Evolutionary conservation across 2,797 vertebrate species (phyloP).

Genomic region (Lepus townsendii): DNA sequence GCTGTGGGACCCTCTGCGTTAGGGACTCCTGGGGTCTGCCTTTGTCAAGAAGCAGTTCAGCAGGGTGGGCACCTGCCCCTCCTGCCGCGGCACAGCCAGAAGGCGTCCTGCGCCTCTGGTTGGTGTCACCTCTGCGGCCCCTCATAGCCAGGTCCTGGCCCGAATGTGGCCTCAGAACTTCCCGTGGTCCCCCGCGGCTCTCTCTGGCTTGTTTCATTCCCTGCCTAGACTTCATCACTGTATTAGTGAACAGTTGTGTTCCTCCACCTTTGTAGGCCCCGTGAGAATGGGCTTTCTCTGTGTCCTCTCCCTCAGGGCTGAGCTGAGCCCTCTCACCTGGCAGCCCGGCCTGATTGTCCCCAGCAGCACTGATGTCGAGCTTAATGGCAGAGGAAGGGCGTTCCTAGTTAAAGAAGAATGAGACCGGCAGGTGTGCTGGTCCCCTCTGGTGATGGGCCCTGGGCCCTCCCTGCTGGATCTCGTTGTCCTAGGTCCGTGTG

Average conservation of each 20-base stretch:
- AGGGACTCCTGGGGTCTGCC: background rate
- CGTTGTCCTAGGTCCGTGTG: too few relatives aligned
- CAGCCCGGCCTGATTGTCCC: slow-evolving; percentile 21
- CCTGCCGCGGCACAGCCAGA: too few relatives aligned
- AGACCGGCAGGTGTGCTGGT: too few relatives aligned
- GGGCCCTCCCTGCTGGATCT: too few relatives aligned
- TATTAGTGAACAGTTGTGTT: background rate
- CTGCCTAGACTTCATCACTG: background rate
- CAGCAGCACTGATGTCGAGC: background rate
- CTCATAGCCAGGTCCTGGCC: background rate
- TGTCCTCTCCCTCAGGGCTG: background rate
- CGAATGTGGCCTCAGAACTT: background rate
- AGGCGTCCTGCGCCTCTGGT: background rate
- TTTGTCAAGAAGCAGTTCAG: background rate
- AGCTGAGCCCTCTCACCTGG: background rate
- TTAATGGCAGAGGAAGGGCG: slow-evolving; percentile 17
- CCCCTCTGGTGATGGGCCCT: too few relatives aligned
- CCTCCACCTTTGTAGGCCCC: background rate
- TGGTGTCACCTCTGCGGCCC: background rate
- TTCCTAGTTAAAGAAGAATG: background rate
- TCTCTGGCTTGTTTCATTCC: background rate
- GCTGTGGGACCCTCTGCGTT: background rate
- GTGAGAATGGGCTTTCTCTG: background rate
- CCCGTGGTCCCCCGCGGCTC: background rate
- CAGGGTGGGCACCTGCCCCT: background rate